Evolutionary conservation across 35 echinoderm and acorn worm genomes (phyloP), one percentile per base, ranked within the genome.

Genomic region (Apostichopus parvimensis): DNA sequence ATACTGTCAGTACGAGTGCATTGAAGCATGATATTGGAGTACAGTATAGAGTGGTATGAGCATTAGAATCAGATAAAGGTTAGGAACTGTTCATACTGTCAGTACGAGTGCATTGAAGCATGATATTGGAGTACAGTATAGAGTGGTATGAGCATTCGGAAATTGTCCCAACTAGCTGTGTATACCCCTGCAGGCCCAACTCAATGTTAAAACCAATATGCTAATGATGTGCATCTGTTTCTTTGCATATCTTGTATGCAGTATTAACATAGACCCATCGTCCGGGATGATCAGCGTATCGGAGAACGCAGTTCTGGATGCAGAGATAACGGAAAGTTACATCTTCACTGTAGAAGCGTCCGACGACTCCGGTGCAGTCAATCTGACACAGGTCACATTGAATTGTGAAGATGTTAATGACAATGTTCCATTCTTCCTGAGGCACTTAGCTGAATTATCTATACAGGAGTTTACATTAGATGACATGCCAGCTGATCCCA

Each of bases 381-480:
- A 13, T n/a, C 79, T 55, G 9, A 55, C 34, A 55, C 34, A 55
- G 18, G 79, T 82, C 8, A 58, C 79, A 8, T 82, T 82, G 56
- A 45, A 1, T 8, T 82, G 79, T 82, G 14, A 14, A 6, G 79
- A 82, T 82, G 79, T 82, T 13, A 82, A 82, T 82, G 79, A 82
- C 28, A 82, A 82, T 55, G 45, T 45, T 17, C 79, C 79, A 1
- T 18, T 12, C 11, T 82, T 82, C 53, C 79, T 56, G 10, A 82
- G 79, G 52, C 79, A 82, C 15, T 82, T 82, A 9, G 5, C 52
- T 5, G 79, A 82, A 17, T 6, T 82, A 14, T 82, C 28, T 82
- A 3, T 56, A 11, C 13, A 82, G 15, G 79, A 82, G 55, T 82
- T 82, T 12, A 7, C 64, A 18, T 11, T 26, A 0, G 78, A 80